These are phyloP conservation scores for Lydus trimaculatus DNA, from an alignment of 2,888 invertebrate species.

Conservation along the genomic window DNA sequence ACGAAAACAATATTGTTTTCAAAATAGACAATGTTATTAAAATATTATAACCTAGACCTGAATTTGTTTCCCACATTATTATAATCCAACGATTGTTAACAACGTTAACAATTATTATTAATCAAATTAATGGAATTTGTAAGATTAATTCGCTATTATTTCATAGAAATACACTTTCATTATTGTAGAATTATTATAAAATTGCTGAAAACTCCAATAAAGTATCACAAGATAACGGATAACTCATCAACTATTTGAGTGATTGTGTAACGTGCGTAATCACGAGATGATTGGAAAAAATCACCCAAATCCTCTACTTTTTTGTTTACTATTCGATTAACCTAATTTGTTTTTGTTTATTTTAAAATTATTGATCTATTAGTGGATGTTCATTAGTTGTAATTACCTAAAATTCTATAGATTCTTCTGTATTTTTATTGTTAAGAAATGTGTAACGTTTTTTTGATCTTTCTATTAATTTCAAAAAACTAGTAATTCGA, in stretches of 20 bases:
- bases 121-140: not conserved
- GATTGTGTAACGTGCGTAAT: not conserved
- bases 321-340: not conserved
- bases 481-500: not conserved
- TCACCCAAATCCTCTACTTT: not conserved
- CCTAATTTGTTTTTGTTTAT: not conserved
- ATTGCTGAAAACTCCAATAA: not conserved
- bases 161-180: not conserved
- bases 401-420: not conserved
- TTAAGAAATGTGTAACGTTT: not conserved
- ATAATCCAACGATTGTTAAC: conserved; percentile 1
- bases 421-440: not conserved
- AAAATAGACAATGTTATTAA: not conserved
- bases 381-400: not conserved
- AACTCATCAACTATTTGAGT: not conserved
- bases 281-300: not conserved
- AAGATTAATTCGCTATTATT: not conserved
- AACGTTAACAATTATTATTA: not conserved
- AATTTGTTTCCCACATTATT: conserved; percentile 26
- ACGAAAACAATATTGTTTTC: not conserved
- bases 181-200: not conserved
- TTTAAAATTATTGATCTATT: not conserved
- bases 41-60: conserved; percentile 27
- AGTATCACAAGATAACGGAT: not conserved
- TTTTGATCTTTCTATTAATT: not conserved